phyloP scores from a whole-genome alignment of 2,113 vertebrate species.

The Engystomops pustulosus region DNA sequence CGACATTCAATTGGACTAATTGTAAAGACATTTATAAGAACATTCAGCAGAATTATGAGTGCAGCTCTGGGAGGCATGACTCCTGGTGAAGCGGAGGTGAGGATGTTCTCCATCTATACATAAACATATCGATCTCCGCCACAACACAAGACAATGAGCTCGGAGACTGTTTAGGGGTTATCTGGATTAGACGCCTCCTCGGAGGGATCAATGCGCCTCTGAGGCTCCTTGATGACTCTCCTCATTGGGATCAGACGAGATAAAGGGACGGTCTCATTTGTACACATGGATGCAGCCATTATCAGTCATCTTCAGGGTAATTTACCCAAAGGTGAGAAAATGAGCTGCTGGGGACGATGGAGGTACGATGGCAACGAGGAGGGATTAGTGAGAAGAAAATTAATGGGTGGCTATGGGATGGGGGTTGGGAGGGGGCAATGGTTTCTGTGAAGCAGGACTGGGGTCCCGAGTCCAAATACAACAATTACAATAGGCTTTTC shows the following conservation, averaged over 20 bases:
- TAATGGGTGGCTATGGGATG: background rate
- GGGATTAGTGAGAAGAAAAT: background rate
- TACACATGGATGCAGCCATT: background rate
- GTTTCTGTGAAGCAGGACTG: background rate
- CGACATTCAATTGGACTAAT: too few relatives aligned
- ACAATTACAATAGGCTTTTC: background rate
- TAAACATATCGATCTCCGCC: conserved; percentile 27
- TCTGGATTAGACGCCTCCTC: conserved; percentile 42
- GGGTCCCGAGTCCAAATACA: background rate
- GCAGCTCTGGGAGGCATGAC: background rate
- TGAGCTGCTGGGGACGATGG: background rate
- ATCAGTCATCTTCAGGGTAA: background rate
- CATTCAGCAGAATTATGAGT: too few relatives aligned
- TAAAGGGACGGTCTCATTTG: conserved; percentile 36
- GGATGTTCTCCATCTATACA: background rate
- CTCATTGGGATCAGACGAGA: conserved; percentile 43
- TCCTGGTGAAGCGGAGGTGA: background rate
- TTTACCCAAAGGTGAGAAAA: background rate
- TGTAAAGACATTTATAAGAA: too few relatives aligned
- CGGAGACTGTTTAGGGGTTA: conserved; percentile 32
- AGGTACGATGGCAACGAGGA: background rate
- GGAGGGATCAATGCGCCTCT: conserved; percentile 18
- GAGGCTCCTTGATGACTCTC: conserved; percentile 17
- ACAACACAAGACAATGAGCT: conserved; percentile 18
- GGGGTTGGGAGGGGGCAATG: background rate